Conservation (phyloP, 2,113 vertebrate genomes). For the Entelurus aequoreus region DNA sequence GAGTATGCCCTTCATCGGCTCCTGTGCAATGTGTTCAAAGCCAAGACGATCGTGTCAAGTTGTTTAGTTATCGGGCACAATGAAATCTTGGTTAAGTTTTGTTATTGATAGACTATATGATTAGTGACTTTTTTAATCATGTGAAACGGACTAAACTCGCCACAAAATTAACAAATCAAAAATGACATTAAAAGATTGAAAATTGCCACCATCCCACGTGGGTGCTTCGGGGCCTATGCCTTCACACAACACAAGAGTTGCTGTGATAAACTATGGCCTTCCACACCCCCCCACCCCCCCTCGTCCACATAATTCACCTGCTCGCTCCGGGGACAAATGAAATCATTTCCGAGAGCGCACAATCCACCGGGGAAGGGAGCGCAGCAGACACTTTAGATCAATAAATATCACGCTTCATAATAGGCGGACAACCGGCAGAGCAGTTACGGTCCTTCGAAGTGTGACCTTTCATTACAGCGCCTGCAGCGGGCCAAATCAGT, state of each 20-base stretch:
- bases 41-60: too few relatives aligned
- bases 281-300: neutral
- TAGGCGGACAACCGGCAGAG: slow-evolving; percentile 4
- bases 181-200: too few relatives aligned
- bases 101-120: too few relatives aligned
- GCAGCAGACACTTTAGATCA: slow-evolving; percentile 3
- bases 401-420: slow-evolving; percentile 12
- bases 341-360: neutral
- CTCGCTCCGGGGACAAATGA: neutral
- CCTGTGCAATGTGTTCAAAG: too few relatives aligned
- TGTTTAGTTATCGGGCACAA: too few relatives aligned
- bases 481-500: slow-evolving; percentile 17
- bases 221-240: neutral
- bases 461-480: slow-evolving; percentile 26
- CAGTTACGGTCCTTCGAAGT: neutral
- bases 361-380: neutral
- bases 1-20: too few relatives aligned
- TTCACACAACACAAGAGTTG: neutral
- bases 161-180: too few relatives aligned
- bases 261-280: slow-evolving; percentile 6
- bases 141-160: too few relatives aligned
- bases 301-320: neutral
- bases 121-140: too few relatives aligned
- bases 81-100: too few relatives aligned
- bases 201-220: too few relatives aligned